Conservation (phyloP, 2,797 vertebrate species). For the Propithecus deckenii region DNA sequence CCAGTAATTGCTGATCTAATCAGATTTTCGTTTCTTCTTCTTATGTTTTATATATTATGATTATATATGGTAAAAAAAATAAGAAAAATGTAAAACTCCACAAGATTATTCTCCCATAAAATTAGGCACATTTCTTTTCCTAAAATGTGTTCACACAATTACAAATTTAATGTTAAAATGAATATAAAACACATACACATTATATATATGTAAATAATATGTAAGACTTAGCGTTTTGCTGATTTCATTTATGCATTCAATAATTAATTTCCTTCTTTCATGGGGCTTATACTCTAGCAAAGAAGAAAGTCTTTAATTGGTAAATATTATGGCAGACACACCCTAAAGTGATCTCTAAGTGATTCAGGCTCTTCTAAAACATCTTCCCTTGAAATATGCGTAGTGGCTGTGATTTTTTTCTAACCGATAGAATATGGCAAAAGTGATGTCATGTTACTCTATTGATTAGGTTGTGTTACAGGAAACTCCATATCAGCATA, state of each 20-base stretch:
- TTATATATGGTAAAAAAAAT: neutral
- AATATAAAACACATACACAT: neutral
- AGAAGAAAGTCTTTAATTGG: neutral
- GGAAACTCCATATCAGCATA: neutral
- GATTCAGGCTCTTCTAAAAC: neutral
- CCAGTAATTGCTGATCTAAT: neutral
- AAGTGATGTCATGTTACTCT: fast-evolving
- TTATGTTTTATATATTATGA: neutral
- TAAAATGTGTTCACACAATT: neutral
- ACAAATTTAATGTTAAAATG: neutral
- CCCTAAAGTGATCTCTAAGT: fast-evolving
- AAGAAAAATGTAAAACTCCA: neutral
- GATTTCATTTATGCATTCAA: neutral
- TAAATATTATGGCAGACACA: neutral
- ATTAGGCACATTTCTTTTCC: neutral
- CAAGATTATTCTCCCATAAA: neutral
- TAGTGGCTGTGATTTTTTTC: neutral
- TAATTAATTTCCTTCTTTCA: neutral
- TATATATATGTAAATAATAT: neutral
- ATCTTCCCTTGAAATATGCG: neutral
- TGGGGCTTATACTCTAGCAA: neutral
- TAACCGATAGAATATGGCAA: neutral
- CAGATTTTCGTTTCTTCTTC: neutral
- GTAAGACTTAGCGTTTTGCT: neutral
- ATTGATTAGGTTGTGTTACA: neutral